Percentiles rank a stretch among this genome's conserved stretches.
Evolutionary conservation across 2,113 vertebrate genomes (phyloP).

Genomic region (Platycercus adscitus): DNA sequence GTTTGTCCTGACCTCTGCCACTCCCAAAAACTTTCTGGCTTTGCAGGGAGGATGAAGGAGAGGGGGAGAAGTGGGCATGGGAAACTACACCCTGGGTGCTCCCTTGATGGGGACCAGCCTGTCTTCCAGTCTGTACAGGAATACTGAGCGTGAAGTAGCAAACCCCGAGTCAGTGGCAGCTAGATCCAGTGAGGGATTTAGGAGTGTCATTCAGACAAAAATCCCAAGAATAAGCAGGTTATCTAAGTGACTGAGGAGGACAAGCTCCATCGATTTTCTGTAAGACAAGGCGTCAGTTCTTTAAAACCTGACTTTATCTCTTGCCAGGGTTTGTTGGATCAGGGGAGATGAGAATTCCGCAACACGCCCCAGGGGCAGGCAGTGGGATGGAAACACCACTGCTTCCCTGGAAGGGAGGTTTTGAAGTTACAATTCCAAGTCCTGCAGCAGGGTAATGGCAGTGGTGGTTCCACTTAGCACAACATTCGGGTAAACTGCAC

Average conservation of each 20-base stretch:
- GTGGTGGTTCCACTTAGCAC: neutral
- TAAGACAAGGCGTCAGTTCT: neutral
- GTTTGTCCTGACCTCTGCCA: accelerated
- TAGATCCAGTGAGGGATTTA: neutral
- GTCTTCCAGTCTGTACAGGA: neutral
- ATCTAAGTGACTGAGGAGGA: neutral
- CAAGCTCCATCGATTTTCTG: neutral
- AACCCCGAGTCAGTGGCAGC: neutral
- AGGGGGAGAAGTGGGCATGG: neutral
- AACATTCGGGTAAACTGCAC: neutral
- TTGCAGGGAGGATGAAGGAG: neutral
- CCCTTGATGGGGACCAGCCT: neutral
- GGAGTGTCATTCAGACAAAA: neutral
- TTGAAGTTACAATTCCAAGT: neutral
- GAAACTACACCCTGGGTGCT: neutral
- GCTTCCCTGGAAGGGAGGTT: neutral
- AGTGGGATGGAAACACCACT: neutral
- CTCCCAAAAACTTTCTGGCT: neutral
- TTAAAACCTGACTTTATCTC: neutral
- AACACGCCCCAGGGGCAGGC: accelerated
- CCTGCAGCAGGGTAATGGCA: neutral
- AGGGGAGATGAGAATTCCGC: neutral
- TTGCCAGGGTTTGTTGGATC: neutral
- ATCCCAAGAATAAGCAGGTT: neutral
- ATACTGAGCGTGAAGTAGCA: neutral